Percentiles rank a stretch among this genome's conserved stretches.
phyloP scores from a whole-genome alignment of 2,797 vertebrate species.

The Enteromius thamalakanensis region DNA sequence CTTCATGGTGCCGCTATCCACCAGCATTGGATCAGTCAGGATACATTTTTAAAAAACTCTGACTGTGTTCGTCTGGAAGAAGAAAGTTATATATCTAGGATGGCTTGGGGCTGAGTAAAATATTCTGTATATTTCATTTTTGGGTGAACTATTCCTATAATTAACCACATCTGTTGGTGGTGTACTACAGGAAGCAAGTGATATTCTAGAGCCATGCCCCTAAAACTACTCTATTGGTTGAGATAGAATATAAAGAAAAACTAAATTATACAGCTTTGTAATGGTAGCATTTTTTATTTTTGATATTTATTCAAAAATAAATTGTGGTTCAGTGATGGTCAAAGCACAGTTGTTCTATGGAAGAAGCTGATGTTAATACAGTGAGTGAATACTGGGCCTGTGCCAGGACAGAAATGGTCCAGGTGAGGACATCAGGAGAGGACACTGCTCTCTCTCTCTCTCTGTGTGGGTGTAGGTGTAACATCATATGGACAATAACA shows the following conservation, averaged over 20 bases:
- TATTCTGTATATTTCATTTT: too few species aligned
- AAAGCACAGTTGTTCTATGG: not conserved
- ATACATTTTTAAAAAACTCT: too few species aligned
- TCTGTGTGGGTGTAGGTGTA: not conserved
- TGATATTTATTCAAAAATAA: too few species aligned
- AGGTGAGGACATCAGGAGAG: slow-evolving; percentile 59
- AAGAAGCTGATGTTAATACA: slow-evolving; percentile 27
- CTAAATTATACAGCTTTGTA: not conserved
- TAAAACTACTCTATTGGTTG: not conserved
- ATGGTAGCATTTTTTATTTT: not conserved
- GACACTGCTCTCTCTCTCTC: not conserved
- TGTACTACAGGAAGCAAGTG: not conserved
- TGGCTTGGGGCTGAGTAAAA: too few species aligned
- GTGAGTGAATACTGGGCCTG: slow-evolving; percentile 29
- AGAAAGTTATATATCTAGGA: too few species aligned
- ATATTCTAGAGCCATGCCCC: not conserved
- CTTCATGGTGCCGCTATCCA: too few species aligned
- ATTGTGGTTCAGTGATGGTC: not conserved
- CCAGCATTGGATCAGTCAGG: too few species aligned
- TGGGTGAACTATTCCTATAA: too few species aligned
- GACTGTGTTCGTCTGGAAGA: too few species aligned
- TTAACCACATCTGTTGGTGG: not conserved
- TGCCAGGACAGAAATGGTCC: slow-evolving; percentile 31
- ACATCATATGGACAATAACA: slow-evolving; percentile 11
- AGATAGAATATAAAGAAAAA: not conserved